A percentile compares a stretch with the other conserved stretches of the same genome.
phyloP scores from a whole-genome alignment of 2,888 invertebrate species.

The Colletes collaris region DNA sequence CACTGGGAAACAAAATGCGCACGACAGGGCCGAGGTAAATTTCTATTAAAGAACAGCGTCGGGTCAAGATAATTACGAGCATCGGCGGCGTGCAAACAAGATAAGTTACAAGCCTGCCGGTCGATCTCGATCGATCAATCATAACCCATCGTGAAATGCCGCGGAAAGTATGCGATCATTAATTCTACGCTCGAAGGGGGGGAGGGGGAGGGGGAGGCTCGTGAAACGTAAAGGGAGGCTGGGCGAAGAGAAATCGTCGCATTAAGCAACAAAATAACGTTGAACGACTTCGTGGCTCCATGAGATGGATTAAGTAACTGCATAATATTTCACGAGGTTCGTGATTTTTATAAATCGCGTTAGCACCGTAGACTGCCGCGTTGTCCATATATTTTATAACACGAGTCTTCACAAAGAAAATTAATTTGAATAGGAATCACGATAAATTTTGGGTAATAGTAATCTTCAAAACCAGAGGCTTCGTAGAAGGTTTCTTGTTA shows the following conservation, averaged over 20 bases:
- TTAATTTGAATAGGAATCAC: too few species aligned
- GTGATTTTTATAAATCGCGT: background rate
- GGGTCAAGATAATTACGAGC: slow-evolving; percentile 54
- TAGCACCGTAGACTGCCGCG: too few species aligned
- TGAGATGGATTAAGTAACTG: background rate
- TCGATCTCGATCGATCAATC: slow-evolving; percentile 57
- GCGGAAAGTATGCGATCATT: slow-evolving; percentile 25
- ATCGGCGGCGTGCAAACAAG: slow-evolving; percentile 56
- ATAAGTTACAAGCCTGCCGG: slow-evolving; percentile 48
- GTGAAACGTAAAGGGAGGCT: background rate
- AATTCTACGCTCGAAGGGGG: background rate
- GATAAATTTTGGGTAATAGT: too few species aligned
- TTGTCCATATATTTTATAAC: too few species aligned
- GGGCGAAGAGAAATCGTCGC: background rate
- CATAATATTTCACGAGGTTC: background rate
- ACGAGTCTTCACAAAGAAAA: too few species aligned
- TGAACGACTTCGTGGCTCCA: background rate
- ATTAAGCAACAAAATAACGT: background rate
- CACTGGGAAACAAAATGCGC: slow-evolving; percentile 19
- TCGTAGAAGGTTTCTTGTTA: too few species aligned
- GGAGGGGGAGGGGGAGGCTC: background rate
- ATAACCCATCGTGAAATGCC: slow-evolving; percentile 40
- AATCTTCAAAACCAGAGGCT: too few species aligned
- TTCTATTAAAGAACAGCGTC: slow-evolving; percentile 42
- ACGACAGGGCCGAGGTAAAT: slow-evolving; percentile 26